These are phyloP conservation scores for Bryconaethiops microstoma DNA, from an alignment of 2,797 vertebrate species.

Conservation along the genomic window DNA sequence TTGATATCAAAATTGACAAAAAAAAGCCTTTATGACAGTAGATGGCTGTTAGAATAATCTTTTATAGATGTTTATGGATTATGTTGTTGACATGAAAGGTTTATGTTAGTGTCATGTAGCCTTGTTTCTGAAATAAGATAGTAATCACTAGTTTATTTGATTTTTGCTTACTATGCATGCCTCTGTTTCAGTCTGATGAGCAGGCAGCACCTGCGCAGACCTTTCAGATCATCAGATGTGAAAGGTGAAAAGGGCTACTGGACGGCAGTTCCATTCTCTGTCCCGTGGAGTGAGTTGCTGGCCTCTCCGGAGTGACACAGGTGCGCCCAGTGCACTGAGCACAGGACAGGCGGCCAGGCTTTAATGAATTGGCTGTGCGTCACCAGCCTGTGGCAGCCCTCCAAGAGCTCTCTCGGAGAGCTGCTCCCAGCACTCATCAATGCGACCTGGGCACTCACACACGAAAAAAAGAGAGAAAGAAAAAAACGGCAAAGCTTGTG, in stretches of 20 bases:
- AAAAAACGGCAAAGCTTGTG: conserved; percentile 56
- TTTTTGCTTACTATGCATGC: conserved; percentile 32
- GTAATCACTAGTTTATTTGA: conserved; percentile 2
- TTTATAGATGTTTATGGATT: neutral
- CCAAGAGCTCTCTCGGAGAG: conserved; percentile 55
- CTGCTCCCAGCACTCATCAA: conserved; percentile 54
- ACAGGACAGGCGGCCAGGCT: conserved; percentile 51
- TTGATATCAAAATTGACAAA: neutral
- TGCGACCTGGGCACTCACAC: conserved; percentile 55
- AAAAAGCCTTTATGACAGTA: neutral
- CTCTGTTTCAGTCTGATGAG: conserved; percentile 23
- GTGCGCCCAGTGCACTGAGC: conserved; percentile 50
- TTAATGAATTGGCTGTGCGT: conserved; percentile 58
- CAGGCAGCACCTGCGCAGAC: conserved; percentile 27
- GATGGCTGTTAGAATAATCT: neutral
- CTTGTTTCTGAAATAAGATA: neutral
- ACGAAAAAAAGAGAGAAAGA: neutral
- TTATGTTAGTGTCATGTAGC: neutral
- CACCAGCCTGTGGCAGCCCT: conserved; percentile 53
- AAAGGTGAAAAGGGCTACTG: conserved; percentile 25
- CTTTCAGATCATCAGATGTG: conserved; percentile 29
- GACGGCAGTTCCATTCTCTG: conserved; percentile 15
- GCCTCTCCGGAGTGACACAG: conserved; percentile 52
- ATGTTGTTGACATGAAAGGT: neutral
- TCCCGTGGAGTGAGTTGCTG: conserved; percentile 34